phyloP scores from a whole-genome alignment of 1,140 invertebrate genomes.

The Globodera rostochiensis region DNA sequence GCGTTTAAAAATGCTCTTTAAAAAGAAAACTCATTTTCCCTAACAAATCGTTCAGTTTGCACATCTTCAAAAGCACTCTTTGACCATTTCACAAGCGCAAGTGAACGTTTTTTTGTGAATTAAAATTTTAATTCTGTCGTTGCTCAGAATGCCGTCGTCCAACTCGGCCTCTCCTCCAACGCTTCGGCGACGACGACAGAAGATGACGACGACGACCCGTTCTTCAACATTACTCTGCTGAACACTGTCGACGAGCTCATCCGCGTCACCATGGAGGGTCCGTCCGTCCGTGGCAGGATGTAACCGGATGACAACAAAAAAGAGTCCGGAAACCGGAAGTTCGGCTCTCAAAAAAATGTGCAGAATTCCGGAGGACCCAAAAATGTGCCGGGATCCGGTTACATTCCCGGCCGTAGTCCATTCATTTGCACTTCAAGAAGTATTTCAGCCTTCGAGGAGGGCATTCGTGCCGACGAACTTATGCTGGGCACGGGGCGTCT shows the following conservation, averaged over 20 bases:
- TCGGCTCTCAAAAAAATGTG: too few species aligned
- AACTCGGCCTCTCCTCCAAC: conserved; percentile 9
- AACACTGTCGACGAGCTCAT: conserved; percentile 43
- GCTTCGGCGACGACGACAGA: background rate
- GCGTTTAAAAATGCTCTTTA: conserved; percentile 6
- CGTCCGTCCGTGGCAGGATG: background rate
- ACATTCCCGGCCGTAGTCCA: too few species aligned
- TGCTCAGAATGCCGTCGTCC: conserved; percentile 3
- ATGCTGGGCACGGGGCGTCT: conserved; percentile 12
- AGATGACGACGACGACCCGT: too few species aligned
- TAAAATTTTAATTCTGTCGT: background rate
- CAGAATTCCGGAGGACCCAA: too few species aligned
- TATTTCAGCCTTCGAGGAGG: conserved; percentile 23
- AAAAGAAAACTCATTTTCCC: conserved; percentile 16
- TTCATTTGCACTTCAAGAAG: too few species aligned
- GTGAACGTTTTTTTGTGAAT: conserved; percentile 30
- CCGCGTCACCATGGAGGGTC: conserved; percentile 44
- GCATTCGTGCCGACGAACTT: conserved; percentile 37
- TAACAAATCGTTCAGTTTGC: conserved; percentile 2
- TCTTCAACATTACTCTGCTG: conserved; percentile 34
- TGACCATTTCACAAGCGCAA: conserved; percentile 44
- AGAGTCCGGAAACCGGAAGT: too few species aligned
- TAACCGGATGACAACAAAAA: too few species aligned
- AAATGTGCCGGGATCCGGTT: too few species aligned
- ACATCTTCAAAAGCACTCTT: conserved; percentile 40